Conservation (phyloP, 2,888 invertebrate species). For the Ophioninae sp. region DNA sequence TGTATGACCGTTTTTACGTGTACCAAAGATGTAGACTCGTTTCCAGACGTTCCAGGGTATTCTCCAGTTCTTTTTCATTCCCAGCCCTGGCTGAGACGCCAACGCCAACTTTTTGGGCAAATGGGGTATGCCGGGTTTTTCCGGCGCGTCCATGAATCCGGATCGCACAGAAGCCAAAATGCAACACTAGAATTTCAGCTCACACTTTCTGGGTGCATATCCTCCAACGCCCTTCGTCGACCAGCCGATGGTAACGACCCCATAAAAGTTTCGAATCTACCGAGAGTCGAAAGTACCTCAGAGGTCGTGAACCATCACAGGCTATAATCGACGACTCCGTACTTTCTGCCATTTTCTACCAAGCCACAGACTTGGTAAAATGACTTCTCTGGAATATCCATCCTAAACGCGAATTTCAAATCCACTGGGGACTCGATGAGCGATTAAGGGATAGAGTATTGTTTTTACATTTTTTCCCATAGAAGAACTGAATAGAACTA, state of each 20-base stretch:
- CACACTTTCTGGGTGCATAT: conserved; percentile 31
- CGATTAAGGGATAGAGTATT: neutral
- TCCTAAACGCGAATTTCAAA: neutral
- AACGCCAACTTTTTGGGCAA: conserved; percentile 22
- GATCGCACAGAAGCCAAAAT: conserved; percentile 59
- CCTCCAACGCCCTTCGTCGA: conserved; percentile 62
- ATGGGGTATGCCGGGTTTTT: conserved; percentile 37
- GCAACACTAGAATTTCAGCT: conserved; percentile 49
- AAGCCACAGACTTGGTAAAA: neutral
- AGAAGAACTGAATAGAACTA: too few species aligned
- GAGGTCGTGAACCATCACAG: conserved; percentile 44
- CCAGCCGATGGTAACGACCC: conserved; percentile 76
- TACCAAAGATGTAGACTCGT: conserved; percentile 14
- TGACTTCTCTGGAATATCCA: conserved; percentile 1
- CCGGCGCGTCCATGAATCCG: conserved; percentile 41
- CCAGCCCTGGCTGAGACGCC: neutral
- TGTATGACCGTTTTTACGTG: conserved; percentile 2
- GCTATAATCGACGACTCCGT: conserved; percentile 42
- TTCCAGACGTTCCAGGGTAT: conserved; percentile 7
- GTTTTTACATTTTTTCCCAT: neutral
- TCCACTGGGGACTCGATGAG: neutral
- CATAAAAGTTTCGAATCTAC: conserved; percentile 77
- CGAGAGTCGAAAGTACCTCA: conserved; percentile 61
- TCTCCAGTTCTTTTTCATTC: conserved; percentile 16
- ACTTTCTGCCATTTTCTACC: conserved; percentile 26